Base-by-base conservation (phyloP, 2,113 vertebrate genomes). In the Oreocharis arfaki region DNA sequence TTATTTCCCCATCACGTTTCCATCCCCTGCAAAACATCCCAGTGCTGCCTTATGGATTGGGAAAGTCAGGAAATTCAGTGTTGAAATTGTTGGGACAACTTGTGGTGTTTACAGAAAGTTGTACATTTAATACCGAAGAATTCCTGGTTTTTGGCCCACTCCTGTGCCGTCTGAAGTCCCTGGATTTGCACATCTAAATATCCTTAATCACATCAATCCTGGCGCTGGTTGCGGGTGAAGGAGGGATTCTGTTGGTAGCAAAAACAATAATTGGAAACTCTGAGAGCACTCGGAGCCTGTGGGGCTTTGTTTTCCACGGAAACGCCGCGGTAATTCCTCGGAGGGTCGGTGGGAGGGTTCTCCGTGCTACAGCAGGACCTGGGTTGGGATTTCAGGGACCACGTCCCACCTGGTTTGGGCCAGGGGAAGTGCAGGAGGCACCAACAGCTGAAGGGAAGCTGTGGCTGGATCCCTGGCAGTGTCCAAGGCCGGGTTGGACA, bases 321-420 rank as follows among this genome's bases (percentile, higher is more conserved):
- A 91, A 32, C 0, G 9, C 64, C 8, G 26, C 4, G 0, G 26
- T 35, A 10, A 16, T 57, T 49, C 68, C 23, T 28, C 0, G 5
- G 12, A 0, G 9, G 26, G 50, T 5, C 6, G 13, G 20, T n/a
- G 52, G 50, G 32, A 42, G 27, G 0, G 1, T 4, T 46, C 64
- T 47, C 0, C 0, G 16, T 17, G 61, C 83, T 44, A 0, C 47
- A 17, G 4, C 0, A 37, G 50, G 35, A 64, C 44, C 13, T 35
- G 1, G 30, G 63, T 22, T 83, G 55, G 57, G 27, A 1, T 49
- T 35, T 52, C 13, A 1, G 13, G 19, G 30, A 30, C 6, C 24
- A 1, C 16, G 1, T 35, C 26, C 11, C 78, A 8, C 49, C 18
- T 22, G 23, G 9, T 18, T 53, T 24, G 28, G 75, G 11, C 26